phyloP scores from a whole-genome alignment of 2,888 invertebrate genomes.

The Parelbella ahira region DNA sequence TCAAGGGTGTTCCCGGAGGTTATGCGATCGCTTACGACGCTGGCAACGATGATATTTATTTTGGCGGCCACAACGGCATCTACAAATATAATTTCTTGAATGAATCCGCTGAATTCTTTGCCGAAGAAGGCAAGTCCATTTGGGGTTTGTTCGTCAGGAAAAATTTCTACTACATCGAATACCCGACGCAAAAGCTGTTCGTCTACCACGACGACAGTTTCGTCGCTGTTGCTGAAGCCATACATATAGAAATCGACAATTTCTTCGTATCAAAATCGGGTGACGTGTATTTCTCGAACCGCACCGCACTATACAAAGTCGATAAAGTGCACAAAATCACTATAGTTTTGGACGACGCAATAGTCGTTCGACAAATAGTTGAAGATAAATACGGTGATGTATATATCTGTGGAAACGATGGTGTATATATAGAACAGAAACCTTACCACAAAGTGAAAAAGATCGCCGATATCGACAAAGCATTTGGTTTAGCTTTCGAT shows the following conservation, averaged over 20 bases:
- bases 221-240: slow-evolving; percentile 51
- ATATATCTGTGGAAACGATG: slow-evolving; percentile 52
- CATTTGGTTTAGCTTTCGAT: slow-evolving; percentile 60
- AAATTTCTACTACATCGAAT: slow-evolving; percentile 67
- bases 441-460: slow-evolving; percentile 46
- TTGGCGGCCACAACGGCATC: slow-evolving; percentile 68
- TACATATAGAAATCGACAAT: slow-evolving; percentile 52
- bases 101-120: slow-evolving; percentile 56
- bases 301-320: slow-evolving; percentile 64
- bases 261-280: slow-evolving; percentile 53
- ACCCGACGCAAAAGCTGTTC: slow-evolving; percentile 54
- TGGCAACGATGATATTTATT: slow-evolving; percentile 63
- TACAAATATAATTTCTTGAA: slow-evolving; percentile 63
- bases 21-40: slow-evolving; percentile 62
- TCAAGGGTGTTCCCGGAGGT: slow-evolving; percentile 58
- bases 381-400: slow-evolving; percentile 62
- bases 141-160: slow-evolving; percentile 58
- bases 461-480: slow-evolving; percentile 47
- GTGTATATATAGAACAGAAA: slow-evolving; percentile 59
- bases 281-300: slow-evolving; percentile 59
- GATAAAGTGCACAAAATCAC: slow-evolving; percentile 38
- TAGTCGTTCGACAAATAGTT: slow-evolving; percentile 50
- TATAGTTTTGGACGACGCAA: slow-evolving; percentile 46
- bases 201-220: slow-evolving; percentile 53
- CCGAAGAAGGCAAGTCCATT: slow-evolving; percentile 59